Conservation (phyloP, 2,797 vertebrate species). For the Micrastur ruficollis region DNA sequence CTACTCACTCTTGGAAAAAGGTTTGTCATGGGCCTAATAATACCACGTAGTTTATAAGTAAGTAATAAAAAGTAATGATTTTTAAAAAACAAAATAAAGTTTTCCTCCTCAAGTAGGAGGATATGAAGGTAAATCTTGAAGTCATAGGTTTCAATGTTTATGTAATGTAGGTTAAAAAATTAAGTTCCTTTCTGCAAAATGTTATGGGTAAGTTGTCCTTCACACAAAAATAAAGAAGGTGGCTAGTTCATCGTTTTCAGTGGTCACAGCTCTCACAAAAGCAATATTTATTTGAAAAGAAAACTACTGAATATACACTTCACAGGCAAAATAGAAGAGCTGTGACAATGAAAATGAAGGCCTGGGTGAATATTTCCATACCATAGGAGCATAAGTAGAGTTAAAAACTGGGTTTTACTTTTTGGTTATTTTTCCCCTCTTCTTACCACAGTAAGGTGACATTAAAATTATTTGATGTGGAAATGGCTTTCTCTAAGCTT, state of each 20-base stretch:
- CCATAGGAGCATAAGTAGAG: not conserved
- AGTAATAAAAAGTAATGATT: not conserved
- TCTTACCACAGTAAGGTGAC: not conserved
- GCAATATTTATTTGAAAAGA: not conserved
- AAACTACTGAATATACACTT: not conserved
- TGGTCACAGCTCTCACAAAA: not conserved
- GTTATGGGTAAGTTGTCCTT: not conserved
- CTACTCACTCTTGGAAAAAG: not conserved
- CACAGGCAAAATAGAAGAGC: not conserved
- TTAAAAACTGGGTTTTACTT: not conserved
- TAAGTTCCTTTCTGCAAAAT: not conserved
- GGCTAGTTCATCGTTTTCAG: not conserved
- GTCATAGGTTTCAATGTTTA: not conserved
- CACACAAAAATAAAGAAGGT: not conserved
- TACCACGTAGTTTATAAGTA: not conserved
- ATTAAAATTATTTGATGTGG: not conserved
- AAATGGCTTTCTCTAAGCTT: not conserved
- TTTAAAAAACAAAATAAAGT: not conserved
- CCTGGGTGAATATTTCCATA: not conserved
- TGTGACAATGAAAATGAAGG: not conserved
- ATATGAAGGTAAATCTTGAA: not conserved
- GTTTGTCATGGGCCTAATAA: not conserved
- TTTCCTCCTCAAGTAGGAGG: not conserved
- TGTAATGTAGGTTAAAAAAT: not conserved
- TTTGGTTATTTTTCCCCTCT: not conserved